phyloP scores from a whole-genome alignment of 2,113 vertebrate genomes.

The Cygnus atratus region DNA sequence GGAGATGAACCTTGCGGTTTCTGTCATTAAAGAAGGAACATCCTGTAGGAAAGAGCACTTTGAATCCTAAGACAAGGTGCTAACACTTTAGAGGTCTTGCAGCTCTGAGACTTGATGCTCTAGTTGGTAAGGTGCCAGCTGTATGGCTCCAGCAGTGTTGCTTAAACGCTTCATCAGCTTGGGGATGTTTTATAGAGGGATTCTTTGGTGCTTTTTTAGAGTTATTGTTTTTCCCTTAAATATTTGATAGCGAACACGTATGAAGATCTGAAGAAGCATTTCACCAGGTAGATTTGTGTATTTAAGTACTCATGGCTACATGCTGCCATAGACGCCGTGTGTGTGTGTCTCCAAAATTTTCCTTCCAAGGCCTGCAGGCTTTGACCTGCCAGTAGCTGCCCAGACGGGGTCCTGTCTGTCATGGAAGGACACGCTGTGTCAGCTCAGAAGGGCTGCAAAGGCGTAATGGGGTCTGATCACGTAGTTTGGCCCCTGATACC shows the following conservation, averaged over 20 bases:
- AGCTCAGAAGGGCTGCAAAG: constrained; percentile 50
- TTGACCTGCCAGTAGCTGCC: constrained; percentile 82
- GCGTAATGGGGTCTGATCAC: constrained; percentile 73
- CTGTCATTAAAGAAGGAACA: neutral
- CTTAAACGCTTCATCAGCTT: neutral
- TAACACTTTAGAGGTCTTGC: neutral
- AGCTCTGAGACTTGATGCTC: neutral
- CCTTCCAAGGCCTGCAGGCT: constrained; percentile 78
- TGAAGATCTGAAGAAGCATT: neutral
- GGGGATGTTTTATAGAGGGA: neutral
- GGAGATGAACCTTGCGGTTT: neutral
- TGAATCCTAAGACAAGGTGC: neutral
- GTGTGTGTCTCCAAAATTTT: constrained; percentile 37
- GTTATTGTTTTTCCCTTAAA: neutral
- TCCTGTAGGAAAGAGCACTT: neutral
- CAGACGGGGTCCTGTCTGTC: constrained; percentile 78
- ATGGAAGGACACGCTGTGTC: constrained; percentile 54
- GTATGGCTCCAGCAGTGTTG: too few species aligned
- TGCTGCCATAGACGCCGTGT: constrained; percentile 15
- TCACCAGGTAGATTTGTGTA: neutral
- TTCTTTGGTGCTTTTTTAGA: neutral
- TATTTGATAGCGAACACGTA: neutral
- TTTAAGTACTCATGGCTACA: constrained; percentile 1
- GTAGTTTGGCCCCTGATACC: neutral
- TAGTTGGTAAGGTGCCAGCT: neutral